Evolutionary conservation across 2,113 vertebrate species (phyloP).

Genomic region (Anthoscopus minutus): DNA sequence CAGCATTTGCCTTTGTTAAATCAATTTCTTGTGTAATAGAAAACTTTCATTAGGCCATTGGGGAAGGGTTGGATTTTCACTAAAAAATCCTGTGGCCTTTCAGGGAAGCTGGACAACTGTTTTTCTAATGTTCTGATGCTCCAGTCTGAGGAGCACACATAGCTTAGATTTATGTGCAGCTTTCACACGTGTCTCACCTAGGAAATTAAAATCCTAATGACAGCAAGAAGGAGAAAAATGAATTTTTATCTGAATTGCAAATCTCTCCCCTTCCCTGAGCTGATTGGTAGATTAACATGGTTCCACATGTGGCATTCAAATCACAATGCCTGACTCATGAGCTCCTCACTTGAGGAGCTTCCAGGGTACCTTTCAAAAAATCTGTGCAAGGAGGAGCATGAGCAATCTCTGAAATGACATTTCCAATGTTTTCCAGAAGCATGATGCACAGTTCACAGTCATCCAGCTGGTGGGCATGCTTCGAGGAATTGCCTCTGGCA

Average conservation of each 20-base stretch:
- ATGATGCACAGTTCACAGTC: constrained; percentile 96
- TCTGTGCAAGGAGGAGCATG: background rate
- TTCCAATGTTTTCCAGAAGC: constrained; percentile 79
- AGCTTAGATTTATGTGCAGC: background rate
- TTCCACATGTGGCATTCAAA: background rate
- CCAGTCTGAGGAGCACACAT: background rate
- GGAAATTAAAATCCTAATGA: background rate
- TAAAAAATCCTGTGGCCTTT: background rate
- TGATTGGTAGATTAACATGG: background rate
- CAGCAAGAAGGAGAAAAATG: background rate
- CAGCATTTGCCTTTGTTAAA: background rate
- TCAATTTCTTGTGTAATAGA: background rate
- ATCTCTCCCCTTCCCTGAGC: background rate
- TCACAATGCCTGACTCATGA: background rate
- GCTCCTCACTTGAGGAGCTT: background rate
- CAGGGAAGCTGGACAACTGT: background rate
- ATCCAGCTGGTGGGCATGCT: constrained; percentile 91
- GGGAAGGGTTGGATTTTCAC: background rate
- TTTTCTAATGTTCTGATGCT: background rate
- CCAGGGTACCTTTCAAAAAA: background rate
- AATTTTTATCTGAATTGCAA: constrained; percentile 1
- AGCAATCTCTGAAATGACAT: background rate
- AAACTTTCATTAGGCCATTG: background rate
- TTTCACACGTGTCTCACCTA: background rate
- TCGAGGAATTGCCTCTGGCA: constrained; percentile 85